Conservation (phyloP, 2,113 vertebrate species). For the Tiliqua scincoides region DNA sequence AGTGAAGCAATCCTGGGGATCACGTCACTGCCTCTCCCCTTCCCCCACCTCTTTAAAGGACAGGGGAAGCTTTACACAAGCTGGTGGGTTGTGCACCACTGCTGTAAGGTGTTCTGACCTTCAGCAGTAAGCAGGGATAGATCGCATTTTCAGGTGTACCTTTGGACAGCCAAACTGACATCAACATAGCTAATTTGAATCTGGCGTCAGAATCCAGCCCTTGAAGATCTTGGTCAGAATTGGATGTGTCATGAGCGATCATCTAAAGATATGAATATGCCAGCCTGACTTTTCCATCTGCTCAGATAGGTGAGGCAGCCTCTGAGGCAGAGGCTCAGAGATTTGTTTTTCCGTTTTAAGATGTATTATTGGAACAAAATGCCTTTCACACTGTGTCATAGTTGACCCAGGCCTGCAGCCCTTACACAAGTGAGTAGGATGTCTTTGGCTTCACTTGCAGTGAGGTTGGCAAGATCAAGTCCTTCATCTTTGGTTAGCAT, state of each 20-base stretch:
- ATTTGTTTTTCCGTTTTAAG: constrained; percentile 55
- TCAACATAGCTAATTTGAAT: not conserved
- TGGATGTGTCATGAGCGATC: constrained; percentile 3
- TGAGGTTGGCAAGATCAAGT: not conserved
- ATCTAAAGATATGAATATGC: not conserved
- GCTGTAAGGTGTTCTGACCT: fast-evolving
- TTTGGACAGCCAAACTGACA: not conserved
- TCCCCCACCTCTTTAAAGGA: too few species aligned
- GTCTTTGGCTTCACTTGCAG: constrained; percentile 40
- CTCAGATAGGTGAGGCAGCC: not conserved
- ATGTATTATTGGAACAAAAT: constrained; percentile 13
- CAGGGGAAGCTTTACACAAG: too few species aligned
- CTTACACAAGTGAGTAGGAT: constrained; percentile 35
- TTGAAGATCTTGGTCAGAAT: not conserved
- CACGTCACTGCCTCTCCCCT: too few species aligned
- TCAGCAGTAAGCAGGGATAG: fast-evolving
- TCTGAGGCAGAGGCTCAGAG: not conserved
- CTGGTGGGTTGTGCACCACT: too few species aligned
- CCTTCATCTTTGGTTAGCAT: not conserved
- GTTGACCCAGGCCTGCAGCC: not conserved
- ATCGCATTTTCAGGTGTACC: not conserved
- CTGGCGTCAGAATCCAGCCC: not conserved
- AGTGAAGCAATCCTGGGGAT: too few species aligned
- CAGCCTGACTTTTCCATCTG: not conserved
- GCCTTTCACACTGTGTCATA: constrained; percentile 25